Evolutionary conservation across 1,140 invertebrate species (phyloP), one percentile per base, ranked within the genome.

Genomic region (Psix sp.): DNA sequence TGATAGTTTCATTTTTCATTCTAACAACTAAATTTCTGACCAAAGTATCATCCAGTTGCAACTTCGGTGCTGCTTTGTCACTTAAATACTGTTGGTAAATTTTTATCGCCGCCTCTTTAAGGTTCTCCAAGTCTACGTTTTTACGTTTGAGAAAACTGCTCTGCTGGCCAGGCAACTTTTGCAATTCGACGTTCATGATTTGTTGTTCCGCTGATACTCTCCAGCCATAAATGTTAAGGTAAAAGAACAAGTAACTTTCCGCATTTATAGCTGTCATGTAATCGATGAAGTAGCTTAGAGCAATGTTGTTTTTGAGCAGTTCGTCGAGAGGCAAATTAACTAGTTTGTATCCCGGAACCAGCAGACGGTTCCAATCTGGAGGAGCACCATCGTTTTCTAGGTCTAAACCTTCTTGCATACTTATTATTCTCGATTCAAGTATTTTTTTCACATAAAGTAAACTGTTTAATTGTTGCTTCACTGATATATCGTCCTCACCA

Each of bases 401-500:
- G 57, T 90, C 89, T 16, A 86, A 72, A 45, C 88, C 89, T 54
- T 90, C 87, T 59, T 91, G 89, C 77, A 93, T 88, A 48, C 91
- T 88, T 31, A 89, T 87, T 20, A 93, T 89, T 70, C 91, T 85
- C 36, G 88, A 89, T 60, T 94, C 92, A 52, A 95, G 90, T 36
- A 95, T 89, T 79, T 93, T 92, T 48, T 91, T 89, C 1, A 97
- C 89, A 87, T 95, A 97, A 45, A 92, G 88, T 29, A 98, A 87
- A 81, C 94, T 96, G 33, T 93, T 95, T n/a, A 98, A 82, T 82
- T 96, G 95, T 74, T 96, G 94, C 79, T 96, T 95, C 18, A 97
- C 92, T 21, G 91, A 89, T 18, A 93, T 82, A 81, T 96, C 94
- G 86, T 94, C 93, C 71, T 94, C 93, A 4, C 94, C 93, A 1